A percentile compares a stretch with the other conserved stretches of the same genome.
phyloP scores from a whole-genome alignment of 2,797 vertebrate species.

The Tarsius wallacei region DNA sequence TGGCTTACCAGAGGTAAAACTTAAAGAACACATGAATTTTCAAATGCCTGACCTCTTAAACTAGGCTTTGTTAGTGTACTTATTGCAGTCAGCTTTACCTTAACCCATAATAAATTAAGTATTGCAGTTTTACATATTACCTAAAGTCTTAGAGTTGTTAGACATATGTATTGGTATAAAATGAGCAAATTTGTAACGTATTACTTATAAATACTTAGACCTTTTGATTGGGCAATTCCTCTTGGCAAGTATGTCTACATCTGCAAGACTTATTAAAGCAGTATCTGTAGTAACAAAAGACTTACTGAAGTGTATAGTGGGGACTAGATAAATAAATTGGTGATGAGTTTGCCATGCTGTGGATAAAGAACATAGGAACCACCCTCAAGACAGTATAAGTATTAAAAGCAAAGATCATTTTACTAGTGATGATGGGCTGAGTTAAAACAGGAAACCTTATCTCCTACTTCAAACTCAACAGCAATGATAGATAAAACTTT shows the following conservation, averaged over 20 bases:
- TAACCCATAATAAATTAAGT: background rate
- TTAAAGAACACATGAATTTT: conserved; percentile 6
- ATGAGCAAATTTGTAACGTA: background rate
- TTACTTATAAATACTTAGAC: background rate
- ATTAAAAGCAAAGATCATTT: background rate
- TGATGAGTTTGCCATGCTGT: background rate
- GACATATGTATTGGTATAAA: background rate
- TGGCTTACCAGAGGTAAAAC: conserved; percentile 76
- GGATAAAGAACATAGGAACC: too few species aligned
- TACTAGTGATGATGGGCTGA: background rate
- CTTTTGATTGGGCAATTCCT: background rate
- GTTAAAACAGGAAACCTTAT: background rate
- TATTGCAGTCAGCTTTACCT: background rate
- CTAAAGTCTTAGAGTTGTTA: background rate
- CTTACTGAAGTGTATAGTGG: background rate
- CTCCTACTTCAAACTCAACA: background rate
- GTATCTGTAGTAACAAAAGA: background rate
- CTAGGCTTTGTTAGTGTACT: background rate
- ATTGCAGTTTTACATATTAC: background rate
- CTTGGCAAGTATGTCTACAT: background rate
- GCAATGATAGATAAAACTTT: background rate
- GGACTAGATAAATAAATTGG: background rate
- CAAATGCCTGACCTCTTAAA: background rate
- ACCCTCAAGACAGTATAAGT: background rate
- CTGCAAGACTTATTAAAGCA: background rate